Base-by-base conservation (phyloP, 2,797 vertebrate species). In the Enteromius paludinosus region DNA sequence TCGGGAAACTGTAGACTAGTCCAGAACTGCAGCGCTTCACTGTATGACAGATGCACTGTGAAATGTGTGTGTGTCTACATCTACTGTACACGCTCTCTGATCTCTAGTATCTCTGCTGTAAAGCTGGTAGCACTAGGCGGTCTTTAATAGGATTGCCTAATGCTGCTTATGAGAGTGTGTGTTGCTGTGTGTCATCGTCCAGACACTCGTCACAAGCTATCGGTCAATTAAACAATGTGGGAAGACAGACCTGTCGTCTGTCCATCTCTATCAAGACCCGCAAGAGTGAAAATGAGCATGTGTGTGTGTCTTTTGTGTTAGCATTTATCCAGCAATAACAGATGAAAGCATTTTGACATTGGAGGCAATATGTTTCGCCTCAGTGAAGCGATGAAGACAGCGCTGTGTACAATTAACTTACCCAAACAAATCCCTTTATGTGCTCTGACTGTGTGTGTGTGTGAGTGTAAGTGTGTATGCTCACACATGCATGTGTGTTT, bases 351-450 rank as follows among this genome's bases (percentile, higher is more conserved):
- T 86, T 85, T 91, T 91, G 91, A 93, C 89, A 90, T 90, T 86
- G 74, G 90, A 90, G 88, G 89, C 91, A 91, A 92, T 91, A 90
- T 87, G 91, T 92, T 90, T 92, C 87, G 81, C 90, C 86, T 83
- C 91, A 92, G 85, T 92, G 92, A 92, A 93, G 92, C 92, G 90
- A 84, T 82, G 90, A 90, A 90, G 89, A 90, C 89, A 90, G 85
- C 72, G 78, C 84, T 89, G 90, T 91, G 87, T 89, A 90, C 90
- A 91, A 92, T 93, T 92, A 92, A 91, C 89, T 88, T 90, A 89
- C 79, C 86, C 84, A 87, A 92, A 92, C 89, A 91, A 88, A 82
- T 80, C 41, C 15, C 41, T 64, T 61, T 72, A 69, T 70, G 64
- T 84, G 33, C 20, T 68, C 4, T 71, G n/a, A 56, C 18, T 79